Evolutionary conservation across 2,113 vertebrate species (phyloP), one percentile per base, ranked within the genome.

Genomic region (Semnopithecus entellus): DNA sequence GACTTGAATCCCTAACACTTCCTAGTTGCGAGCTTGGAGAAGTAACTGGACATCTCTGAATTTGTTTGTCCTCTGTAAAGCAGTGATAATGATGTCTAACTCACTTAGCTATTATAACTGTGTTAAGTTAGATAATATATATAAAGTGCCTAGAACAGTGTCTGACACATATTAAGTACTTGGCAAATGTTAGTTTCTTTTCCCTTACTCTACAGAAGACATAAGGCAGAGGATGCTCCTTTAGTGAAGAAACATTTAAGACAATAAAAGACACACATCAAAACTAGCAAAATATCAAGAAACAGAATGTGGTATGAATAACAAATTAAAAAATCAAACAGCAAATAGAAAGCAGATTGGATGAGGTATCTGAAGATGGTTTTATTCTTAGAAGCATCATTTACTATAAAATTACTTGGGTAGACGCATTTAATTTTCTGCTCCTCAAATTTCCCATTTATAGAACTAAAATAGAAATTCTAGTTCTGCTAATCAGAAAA

Each of bases 401-500:
- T 94, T 79, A 43, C 48, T 32, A 45, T 40, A 72, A 61, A 94
- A 73, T 57, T 86, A 59, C 55, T 80, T 45, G 30, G 18, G 72
- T 27, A 94, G 96, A 82, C 8, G 61, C n/a, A 75, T 80, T 96
- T 84, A 92, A 75, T 68, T 85, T 84, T 82, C 64, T 79, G 83
- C 40, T 83, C 20, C 48, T 90, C 10, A 70, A n/a, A 83, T 97
- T 91, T 84, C 61, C 8, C 35, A 57, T 48, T 94, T 91, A 84
- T 30, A 93, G 66, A 92, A 35, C 22, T 57, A 61, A 97, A 91
- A 79, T 8, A 75, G 48, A 7, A 95, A 94, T 82, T 76, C 11
- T 57, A 78, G 32, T 64, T 96, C 35, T 48, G 12, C 40, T 89
- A 7, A 91, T 32, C 89, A 66, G 50, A 79, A 75, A 88, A 64